Evolutionary conservation across 2,888 invertebrate species (phyloP).

Genomic region (Leuctra nigra): DNA sequence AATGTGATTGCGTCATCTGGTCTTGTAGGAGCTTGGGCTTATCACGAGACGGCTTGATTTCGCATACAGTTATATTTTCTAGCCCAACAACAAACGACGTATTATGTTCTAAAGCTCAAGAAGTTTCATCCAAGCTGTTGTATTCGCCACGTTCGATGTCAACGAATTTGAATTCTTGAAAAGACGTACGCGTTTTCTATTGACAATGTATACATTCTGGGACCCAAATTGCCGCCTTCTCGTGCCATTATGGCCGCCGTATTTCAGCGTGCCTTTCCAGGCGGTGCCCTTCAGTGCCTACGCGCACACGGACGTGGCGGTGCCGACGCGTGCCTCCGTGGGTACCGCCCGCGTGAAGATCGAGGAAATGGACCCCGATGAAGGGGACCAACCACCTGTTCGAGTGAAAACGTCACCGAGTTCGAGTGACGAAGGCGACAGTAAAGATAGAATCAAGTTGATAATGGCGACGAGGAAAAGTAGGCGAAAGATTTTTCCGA

Average conservation of each 20-base stretch:
- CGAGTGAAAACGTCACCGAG: not conserved
- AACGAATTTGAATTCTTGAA: too few relatives aligned
- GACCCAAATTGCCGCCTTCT: not conserved
- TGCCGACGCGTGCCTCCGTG: not conserved
- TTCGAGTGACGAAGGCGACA: not conserved
- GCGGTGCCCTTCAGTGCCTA: not conserved
- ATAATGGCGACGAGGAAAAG: not conserved
- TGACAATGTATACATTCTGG: not conserved
- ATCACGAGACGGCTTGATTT: too few relatives aligned
- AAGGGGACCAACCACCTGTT: not conserved
- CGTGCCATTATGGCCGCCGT: not conserved
- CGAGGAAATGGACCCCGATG: not conserved
- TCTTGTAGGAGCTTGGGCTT: too few relatives aligned
- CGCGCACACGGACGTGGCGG: not conserved
- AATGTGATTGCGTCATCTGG: too few relatives aligned
- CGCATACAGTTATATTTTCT: too few relatives aligned
- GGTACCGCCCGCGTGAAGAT: not conserved
- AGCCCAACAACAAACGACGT: too few relatives aligned
- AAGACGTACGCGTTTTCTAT: too few relatives aligned
- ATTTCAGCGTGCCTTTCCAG: not conserved
- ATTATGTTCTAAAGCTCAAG: too few relatives aligned
- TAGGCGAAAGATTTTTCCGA: not conserved
- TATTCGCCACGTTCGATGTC: too few relatives aligned
- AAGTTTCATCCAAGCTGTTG: too few relatives aligned
- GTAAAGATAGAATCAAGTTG: not conserved